Evolutionary conservation across 1,140 invertebrate genomes (phyloP), one percentile per base, ranked within the genome.

Genomic region (Antheraea pernyi): DNA sequence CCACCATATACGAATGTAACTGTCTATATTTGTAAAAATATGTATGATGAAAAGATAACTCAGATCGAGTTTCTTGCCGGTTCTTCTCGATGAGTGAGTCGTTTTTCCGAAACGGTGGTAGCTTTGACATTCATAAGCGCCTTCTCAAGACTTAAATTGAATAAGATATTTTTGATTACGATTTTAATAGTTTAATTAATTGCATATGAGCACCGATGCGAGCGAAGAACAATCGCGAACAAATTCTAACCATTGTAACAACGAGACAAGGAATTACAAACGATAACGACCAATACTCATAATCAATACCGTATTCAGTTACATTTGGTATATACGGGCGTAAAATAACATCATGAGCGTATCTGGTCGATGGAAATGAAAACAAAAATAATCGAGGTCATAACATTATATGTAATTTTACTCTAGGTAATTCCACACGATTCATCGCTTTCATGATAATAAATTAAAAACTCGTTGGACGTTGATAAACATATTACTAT

Each of bases 371-470:
- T 53, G 46, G 46, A 53, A 53, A 7, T 53, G 13, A 53, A 53
- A 53, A 53, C 16, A 53, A 53, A 53, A 53, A 53, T 53, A 53
- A 53, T 6, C 60, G 36, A 62, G 60, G 60, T 37, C 60, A 16
- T 30, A 11, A 37, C 19, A n/a, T 62, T 36, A 36, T 2, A 30
- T 62, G n/a, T 36, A 62, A 62, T 62, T 62, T 62, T 62, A 22
- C 60, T 62, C 60, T 62, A 62, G 60, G 37, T 62, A 37, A 62
- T 62, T 62, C 60, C 60, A 62, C 11, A 11, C 60, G 10, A 22
- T 60, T 60, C 59, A 60, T 7, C 22, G 60, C 60, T 62, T 62
- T 37, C 60, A 62, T 37, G 30, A 62, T 62, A 62, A 62, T n/a
- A 13, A 62, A 37, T 13, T 36, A 62, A 62, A 36, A 36, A 13